phyloP scores from a whole-genome alignment of 2,113 vertebrate genomes.

The Bambusicola thoracicus region DNA sequence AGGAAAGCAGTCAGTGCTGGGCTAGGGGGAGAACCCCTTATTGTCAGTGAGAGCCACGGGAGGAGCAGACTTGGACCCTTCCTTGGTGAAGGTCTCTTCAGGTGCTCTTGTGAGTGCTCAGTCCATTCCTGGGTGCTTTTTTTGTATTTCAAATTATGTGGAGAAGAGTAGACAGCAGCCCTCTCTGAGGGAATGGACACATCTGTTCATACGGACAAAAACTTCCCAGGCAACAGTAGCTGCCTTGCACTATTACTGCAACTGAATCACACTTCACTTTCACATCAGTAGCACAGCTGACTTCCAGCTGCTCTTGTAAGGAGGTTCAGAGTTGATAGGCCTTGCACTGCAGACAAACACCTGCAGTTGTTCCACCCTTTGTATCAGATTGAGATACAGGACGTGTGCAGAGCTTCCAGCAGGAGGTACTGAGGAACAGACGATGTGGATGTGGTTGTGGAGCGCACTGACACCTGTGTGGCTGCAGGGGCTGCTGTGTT shows the following conservation, averaged over 20 bases:
- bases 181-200: accelerated
- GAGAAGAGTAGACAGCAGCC: neutral
- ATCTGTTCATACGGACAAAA: accelerated
- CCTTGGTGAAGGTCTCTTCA: accelerated
- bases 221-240: accelerated
- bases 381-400: accelerated
- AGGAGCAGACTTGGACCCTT: accelerated
- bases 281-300: no score
- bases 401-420: accelerated
- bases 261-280: accelerated
- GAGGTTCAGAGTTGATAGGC: accelerated
- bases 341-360: neutral
- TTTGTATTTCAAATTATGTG: accelerated
- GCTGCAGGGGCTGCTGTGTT: accelerated
- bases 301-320: neutral
- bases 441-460: accelerated
- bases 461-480: accelerated
- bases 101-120: accelerated
- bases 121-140: no score
- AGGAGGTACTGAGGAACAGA: accelerated
- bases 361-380: accelerated
- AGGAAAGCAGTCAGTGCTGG: no score
- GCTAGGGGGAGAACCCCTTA: accelerated
- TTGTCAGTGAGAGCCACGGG: neutral
- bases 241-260: no score